Conservation (phyloP, 1,140 invertebrate genomes). For the Aphelenchoides fujianensis region DNA sequence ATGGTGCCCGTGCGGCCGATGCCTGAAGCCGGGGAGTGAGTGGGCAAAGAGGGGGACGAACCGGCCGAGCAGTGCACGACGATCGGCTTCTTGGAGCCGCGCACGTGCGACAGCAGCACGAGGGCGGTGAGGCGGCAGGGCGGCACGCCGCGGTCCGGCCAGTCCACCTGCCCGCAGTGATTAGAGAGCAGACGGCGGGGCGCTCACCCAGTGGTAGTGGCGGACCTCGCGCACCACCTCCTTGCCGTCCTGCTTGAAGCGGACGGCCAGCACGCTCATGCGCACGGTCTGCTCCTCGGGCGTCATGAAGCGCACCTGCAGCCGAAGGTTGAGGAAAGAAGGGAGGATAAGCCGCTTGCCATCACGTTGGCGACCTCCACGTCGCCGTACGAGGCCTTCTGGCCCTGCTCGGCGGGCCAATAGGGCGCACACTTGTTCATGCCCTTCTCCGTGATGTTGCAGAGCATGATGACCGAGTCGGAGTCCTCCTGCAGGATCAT, state of each 20-base stretch:
- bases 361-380: constrained; percentile 22
- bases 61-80: constrained; percentile 46
- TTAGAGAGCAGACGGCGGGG: too few relatives aligned
- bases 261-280: background rate
- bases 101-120: constrained; percentile 30
- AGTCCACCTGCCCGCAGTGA: too few relatives aligned
- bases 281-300: constrained; percentile 19
- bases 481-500: constrained; percentile 45
- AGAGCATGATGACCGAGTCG: constrained; percentile 41
- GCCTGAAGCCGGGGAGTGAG: too few relatives aligned
- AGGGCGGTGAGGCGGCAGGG: constrained; percentile 30
- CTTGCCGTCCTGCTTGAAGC: constrained; percentile 22
- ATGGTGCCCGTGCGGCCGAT: too few relatives aligned
- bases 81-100: constrained; percentile 45
- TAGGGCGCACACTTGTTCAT: constrained; percentile 41
- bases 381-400: constrained; percentile 15
- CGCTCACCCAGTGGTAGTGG: constrained; percentile 25
- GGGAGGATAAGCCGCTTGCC: too few relatives aligned
- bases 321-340: too few relatives aligned
- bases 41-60: constrained; percentile 47
- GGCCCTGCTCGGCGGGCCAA: constrained; percentile 34
- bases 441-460: constrained; percentile 41
- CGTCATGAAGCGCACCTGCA: constrained; percentile 13
- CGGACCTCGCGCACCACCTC: constrained; percentile 16
- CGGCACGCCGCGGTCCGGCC: constrained; percentile 46